Evolutionary conservation across 2,888 invertebrate species (phyloP), one percentile per base, ranked within the genome.

Genomic region (Melinaea marsaeus): DNA sequence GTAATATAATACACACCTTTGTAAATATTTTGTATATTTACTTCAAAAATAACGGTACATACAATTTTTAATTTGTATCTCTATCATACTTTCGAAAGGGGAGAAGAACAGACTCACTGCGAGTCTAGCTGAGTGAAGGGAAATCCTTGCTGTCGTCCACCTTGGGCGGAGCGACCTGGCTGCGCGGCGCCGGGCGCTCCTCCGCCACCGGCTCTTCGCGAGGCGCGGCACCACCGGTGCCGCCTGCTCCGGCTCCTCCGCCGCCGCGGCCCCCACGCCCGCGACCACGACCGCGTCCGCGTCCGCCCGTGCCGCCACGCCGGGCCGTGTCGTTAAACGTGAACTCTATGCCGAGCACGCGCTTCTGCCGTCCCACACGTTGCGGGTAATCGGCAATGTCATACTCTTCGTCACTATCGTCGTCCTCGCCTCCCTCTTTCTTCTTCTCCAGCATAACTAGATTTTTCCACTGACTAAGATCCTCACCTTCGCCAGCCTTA

Each of bases 111-210:
- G 79, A 84, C 87, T 85, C 86, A 82, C 81, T 77, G 79, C 74
- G 78, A 81, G 80, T 84, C 84, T 95, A 96, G 88, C 96, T 96
- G 85, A 98, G 93, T 83, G 97, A 96, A 75, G 98, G 98, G 91
- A 98, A 98, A 90, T 98, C 98, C 87, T 95, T 95, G 92, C 97
- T 97, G 91, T 98, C 98, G 84, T 98, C 97, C 72, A 98, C 97
- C 88, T 97, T 97, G 32, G 98, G 97, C 73, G 95, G 94, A 67
- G 90, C 83, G 45, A 77, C 82, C 68, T 76, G 81, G 60, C 75
- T 76, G 67, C 85, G 83, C 68, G 79, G 79, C 66, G 67, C 72
- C 35, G 84, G 79, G 72, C 88, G 88, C 81, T 88, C 89, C 13
- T 77, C 78, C 64, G 74, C 76, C 55, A 77, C 72, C 70, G 81